Evolutionary conservation across 2,113 vertebrate genomes (phyloP).

Genomic region (Rynchops niger): DNA sequence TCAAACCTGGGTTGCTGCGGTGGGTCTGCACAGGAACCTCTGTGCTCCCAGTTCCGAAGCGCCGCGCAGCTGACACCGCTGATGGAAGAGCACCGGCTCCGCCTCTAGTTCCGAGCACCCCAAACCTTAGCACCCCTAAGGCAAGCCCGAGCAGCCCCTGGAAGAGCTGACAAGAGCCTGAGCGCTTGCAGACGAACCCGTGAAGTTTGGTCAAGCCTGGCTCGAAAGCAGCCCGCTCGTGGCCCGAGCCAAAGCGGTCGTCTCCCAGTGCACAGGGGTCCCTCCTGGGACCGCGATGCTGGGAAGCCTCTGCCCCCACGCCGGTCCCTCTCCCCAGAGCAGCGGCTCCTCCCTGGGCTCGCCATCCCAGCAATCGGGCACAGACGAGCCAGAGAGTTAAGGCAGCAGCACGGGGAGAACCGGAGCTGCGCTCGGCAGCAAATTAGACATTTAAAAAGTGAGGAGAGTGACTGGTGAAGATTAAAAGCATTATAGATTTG

Average conservation of each 20-base stretch:
- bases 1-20: neutral
- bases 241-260: fast-evolving
- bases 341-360: fast-evolving
- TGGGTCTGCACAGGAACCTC: neutral
- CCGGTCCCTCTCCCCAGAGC: neutral
- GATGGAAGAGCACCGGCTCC: neutral
- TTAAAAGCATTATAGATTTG: conserved; percentile 68
- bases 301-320: neutral
- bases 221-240: fast-evolving
- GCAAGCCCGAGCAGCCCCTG: neutral
- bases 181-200: neutral
- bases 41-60: neutral
- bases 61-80: fast-evolving
- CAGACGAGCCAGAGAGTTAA: neutral
- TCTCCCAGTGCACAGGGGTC: neutral
- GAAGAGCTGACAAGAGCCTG: neutral
- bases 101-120: neutral
- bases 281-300: fast-evolving
- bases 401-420: neutral
- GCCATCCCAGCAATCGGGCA: neutral
- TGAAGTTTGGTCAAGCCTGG: fast-evolving
- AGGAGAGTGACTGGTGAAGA: conserved; percentile 56
- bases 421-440: conserved; percentile 29
- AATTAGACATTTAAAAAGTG: conserved; percentile 68
- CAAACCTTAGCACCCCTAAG: fast-evolving